A percentile compares a stretch with the other conserved stretches of the same genome.
phyloP scores from a whole-genome alignment of 35 echinoderm and acorn worm genomes.

The Hemicentrotus pulcherrimus region DNA sequence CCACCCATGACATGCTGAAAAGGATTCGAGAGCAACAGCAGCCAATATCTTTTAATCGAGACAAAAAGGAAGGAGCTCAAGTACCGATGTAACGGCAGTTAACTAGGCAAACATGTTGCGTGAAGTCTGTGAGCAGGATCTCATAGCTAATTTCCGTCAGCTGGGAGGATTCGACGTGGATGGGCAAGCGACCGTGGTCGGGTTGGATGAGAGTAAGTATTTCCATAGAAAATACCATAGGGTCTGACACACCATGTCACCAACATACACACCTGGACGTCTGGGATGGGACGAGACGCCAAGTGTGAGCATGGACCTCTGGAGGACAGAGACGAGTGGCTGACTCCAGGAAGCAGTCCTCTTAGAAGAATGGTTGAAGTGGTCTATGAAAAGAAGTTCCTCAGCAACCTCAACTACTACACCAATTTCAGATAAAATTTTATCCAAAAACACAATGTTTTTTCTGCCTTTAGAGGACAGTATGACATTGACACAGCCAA shows the following conservation, averaged over 20 bases:
- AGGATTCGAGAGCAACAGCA: conserved; percentile 26
- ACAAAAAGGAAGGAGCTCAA: conserved; percentile 24
- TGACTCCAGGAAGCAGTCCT: too few relatives aligned
- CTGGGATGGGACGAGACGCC: too few relatives aligned
- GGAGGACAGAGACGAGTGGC: too few relatives aligned
- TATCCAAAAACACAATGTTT: too few relatives aligned
- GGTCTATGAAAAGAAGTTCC: too few relatives aligned
- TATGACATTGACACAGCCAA: too few relatives aligned
- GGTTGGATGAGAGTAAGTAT: conserved; percentile 13
- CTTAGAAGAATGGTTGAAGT: too few relatives aligned
- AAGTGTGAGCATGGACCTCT: too few relatives aligned
- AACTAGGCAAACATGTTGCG: conserved; percentile 21
- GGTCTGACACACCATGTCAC: neutral
- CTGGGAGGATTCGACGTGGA: conserved; percentile 35
- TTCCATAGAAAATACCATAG: too few relatives aligned
- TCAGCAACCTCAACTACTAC: too few relatives aligned
- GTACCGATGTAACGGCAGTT: neutral
- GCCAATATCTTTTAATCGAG: conserved; percentile 28
- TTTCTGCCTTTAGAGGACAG: too few relatives aligned
- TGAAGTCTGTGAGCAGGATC: conserved; percentile 5
- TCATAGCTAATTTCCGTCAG: neutral
- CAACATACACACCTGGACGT: neutral
- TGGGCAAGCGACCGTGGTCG: conserved; percentile 21
- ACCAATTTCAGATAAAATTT: too few relatives aligned
- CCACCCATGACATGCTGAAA: conserved; percentile 37